Evolutionary conservation across 2,888 invertebrate species (phyloP), one percentile per base, ranked within the genome.

Genomic region (Laspeyria flexula): DNA sequence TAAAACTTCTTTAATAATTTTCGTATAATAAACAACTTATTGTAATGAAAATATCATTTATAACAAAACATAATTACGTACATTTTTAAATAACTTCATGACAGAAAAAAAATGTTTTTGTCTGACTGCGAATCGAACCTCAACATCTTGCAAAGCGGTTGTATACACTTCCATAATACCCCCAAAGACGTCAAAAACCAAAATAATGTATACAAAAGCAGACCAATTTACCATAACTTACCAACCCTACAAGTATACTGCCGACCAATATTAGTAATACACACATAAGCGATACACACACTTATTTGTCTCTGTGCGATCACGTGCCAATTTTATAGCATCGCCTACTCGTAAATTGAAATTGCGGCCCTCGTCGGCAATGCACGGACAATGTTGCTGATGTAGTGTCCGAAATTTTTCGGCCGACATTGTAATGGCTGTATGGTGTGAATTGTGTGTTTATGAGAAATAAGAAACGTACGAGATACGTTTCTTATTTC

Each of bases 241-340:
- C 9, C 61, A 65, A 21, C 70, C 66, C 62, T 69, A 57, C 21
- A 18, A n/a, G 50, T 43, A 43, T 58, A 54, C 60, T 66, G 51
- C 57, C 60, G 48, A 64, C 60, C 74, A 76, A 72, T 75, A 76
- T 72, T 64, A 65, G 77, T 79, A 79, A 81, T 82, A 84, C 81
- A 83, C 75, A 79, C 71, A 83, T 79, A 79, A 84, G 75, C 79
- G 78, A 73, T 65, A 65, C 75, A 81, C 75, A 81, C 78, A 81
- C 78, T 85, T 89, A 88, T 88, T 86, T 89, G 90, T 88, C 85
- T 81, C 79, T 62, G 65, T 56, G 75, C 77, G 84, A 85, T 87
- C 91, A 91, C 91, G 91, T 90, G 85, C 90, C 84, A 78, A 83
- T 89, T 90, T 91, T 90, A 91, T 91, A 79, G 90, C 85, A 73